A percentile compares a stretch with the other conserved stretches of the same genome.
phyloP scores from a whole-genome alignment of 2,113 vertebrate species.

The Pyrgilauda ruficollis region DNA sequence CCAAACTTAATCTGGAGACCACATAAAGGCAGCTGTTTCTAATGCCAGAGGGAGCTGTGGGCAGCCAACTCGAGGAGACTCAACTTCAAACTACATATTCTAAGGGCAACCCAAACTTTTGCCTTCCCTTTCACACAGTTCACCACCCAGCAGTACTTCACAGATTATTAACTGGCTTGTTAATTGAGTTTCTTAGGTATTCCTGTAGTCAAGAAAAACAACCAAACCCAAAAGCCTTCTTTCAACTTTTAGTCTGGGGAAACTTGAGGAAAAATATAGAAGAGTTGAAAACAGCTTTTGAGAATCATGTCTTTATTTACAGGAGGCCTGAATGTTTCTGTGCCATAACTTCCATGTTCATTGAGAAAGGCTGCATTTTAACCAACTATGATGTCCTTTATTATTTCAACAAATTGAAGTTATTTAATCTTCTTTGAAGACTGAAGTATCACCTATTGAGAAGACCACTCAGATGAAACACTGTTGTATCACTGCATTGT shows the following conservation, averaged over 20 bases:
- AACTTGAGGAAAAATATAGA: not conserved
- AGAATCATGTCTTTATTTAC: not conserved
- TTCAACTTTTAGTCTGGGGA: not conserved
- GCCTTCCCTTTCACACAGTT: not conserved
- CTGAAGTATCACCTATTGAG: not conserved
- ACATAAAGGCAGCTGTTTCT: slow-evolving; percentile 29
- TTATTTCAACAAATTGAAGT: not conserved
- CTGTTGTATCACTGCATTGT: not conserved
- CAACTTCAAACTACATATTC: not conserved
- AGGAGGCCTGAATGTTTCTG: not conserved
- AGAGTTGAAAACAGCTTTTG: not conserved
- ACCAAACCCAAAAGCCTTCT: not conserved
- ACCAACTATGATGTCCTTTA: not conserved
- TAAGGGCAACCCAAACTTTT: not conserved
- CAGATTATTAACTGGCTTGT: not conserved
- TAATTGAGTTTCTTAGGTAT: not conserved
- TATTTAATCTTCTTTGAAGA: not conserved
- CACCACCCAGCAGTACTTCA: not conserved
- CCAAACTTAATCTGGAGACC: not conserved
- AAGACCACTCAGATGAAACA: not conserved
- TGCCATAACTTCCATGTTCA: not conserved
- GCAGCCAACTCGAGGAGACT: not conserved
- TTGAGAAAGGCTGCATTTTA: not conserved
- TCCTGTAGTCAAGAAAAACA: not conserved
- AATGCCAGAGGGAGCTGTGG: slow-evolving; percentile 15